phyloP scores from a whole-genome alignment of 2,113 vertebrate species.

The Cheilinus undulatus region DNA sequence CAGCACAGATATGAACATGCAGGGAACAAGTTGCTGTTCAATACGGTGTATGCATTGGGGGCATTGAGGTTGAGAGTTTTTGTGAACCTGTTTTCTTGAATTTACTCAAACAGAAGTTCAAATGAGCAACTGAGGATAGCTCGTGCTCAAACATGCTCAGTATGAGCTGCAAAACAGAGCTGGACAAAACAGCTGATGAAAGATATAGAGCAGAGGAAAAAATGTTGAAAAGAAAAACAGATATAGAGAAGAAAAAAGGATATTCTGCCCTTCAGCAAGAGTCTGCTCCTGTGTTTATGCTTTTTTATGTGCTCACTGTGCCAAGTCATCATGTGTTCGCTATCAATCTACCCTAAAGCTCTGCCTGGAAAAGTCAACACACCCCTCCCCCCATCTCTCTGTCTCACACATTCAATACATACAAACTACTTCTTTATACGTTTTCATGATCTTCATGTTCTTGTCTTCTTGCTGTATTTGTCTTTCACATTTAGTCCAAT shows the following conservation, averaged over 20 bases:
- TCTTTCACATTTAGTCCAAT: not conserved
- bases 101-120: constrained; percentile 9
- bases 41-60: not conserved
- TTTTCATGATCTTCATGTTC: constrained; percentile 3
- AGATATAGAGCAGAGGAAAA: not conserved
- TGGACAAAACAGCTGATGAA: constrained; percentile 23
- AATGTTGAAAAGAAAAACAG: not conserved
- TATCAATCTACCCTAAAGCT: constrained; percentile 46
- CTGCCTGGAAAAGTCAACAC: constrained; percentile 64
- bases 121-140: not conserved
- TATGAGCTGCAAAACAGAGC: constrained; percentile 2
- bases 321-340: constrained; percentile 69
- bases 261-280: constrained; percentile 27
- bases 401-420: constrained; percentile 4
- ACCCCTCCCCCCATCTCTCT: constrained; percentile 4
- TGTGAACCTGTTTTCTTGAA: constrained; percentile 15
- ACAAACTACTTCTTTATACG: not conserved
- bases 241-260: constrained; percentile 7
- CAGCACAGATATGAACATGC: not conserved
- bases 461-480: not conserved
- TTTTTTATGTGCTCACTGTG: constrained; percentile 37
- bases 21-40: not conserved
- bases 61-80: not conserved
- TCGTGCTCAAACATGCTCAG: constrained; percentile 39
- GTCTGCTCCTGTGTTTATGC: constrained; percentile 31